Base-by-base conservation (phyloP, 2,113 vertebrate species). In the Apteryx owenii region DNA sequence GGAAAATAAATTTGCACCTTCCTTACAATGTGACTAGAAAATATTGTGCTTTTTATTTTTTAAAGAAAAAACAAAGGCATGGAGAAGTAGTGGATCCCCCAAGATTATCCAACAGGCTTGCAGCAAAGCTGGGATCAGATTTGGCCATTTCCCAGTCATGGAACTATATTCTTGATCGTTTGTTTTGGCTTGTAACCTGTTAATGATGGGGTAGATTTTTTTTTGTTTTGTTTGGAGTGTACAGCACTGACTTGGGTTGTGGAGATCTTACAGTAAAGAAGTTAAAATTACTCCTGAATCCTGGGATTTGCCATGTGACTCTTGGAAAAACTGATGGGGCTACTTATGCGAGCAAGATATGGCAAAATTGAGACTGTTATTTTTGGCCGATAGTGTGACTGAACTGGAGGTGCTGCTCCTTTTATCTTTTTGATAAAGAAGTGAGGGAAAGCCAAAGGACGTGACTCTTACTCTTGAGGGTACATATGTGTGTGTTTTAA, bases 311-410 rank as follows among this genome's bases (percentile, higher is more conserved):
- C 68, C 0, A 1, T 11, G 3, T 4, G 51, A 51, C 21, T 70
- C 38, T 38, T 73, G 87, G 44, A 93, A 78, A 81, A 87, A 66
- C 25, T 40, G 61, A 44, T 82, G 38, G 22, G 48, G 40, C 26
- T 72, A 4, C 38, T 86, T 72, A 64, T 0, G 7, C 44, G 62
- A 84, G 69, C 17, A 69, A 97, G 92, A 76, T 92, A 81, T 0
- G 14, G 81, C 53, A 77, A 69, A 89, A 91, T 0, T 44, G 81
- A 17, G 54, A 19, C 53, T 90, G 83, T 82, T 92, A 73, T 58
- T 97, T 97, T 89, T 89, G 92, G 86, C 89, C 70, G 53, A 15
- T 23, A 38, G 56, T 61, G 83, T 92, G 89, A 84, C 85, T 60
- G 68, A 86, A 75, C 36, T 46, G 53, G 61, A 94, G 66, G 22